These are phyloP conservation scores for Melanotaenia duboulayi DNA, from an alignment of 2,113 vertebrate genomes.

Conservation along the genomic window DNA sequence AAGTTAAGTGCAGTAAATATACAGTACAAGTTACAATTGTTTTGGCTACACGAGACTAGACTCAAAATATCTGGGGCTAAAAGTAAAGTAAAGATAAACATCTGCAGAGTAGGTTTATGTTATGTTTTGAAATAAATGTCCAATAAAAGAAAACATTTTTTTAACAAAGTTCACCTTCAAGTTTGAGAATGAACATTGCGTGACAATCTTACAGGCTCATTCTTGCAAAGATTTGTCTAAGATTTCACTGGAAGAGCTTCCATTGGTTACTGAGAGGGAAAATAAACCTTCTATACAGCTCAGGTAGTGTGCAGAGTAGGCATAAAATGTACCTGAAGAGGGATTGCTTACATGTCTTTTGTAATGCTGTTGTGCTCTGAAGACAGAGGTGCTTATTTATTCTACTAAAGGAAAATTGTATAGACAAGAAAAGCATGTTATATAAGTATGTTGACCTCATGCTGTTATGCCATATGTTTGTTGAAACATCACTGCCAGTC, in stretches of 20 bases:
- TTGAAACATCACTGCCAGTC: background rate
- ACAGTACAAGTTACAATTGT: no score
- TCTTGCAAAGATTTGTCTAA: background rate
- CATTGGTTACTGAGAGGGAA: background rate
- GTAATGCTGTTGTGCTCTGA: background rate
- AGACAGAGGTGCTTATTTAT: background rate
- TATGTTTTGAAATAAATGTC: background rate
- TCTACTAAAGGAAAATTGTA: background rate
- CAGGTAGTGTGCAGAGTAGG: constrained; percentile 7
- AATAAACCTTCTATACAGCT: constrained; percentile 14
- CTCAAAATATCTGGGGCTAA: no score
- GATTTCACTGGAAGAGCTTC: constrained; percentile 35
- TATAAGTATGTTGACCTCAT: background rate
- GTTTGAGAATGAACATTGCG: background rate
- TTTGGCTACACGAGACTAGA: no score
- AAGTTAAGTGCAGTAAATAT: no score
- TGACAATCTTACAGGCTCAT: background rate
- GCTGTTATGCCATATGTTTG: background rate
- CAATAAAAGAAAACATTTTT: background rate
- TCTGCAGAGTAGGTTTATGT: background rate
- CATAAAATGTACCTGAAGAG: constrained; percentile 4
- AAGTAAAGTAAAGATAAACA: no score
- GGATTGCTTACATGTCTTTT: background rate
- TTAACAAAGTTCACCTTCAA: background rate
- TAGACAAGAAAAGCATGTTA: background rate